Base-by-base conservation (phyloP, 2,113 vertebrate species). In the Microtus pennsylvanicus region DNA sequence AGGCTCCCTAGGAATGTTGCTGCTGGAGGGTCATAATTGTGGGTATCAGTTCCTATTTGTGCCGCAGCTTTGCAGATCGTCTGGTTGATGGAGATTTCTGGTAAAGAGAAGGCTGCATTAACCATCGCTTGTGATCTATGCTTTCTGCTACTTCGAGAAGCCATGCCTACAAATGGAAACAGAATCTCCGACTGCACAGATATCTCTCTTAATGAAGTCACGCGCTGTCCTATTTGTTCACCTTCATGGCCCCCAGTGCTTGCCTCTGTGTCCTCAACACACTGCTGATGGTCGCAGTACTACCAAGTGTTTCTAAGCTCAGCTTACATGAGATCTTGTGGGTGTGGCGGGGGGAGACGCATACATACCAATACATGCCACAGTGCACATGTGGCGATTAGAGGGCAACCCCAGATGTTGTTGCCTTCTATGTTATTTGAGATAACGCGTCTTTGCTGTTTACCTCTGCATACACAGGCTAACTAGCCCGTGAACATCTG, bases 21-120 rank as follows among this genome's bases (percentile, higher is more conserved):
- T 65, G 77, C 91, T 52, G 17, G 30, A 88, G 74, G 58, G 42
- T 81, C 78, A 22, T 67, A n/a, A 87, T 87, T 55, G 63, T 19
- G 88, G 83, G n/a, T 50, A 74, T 92, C 86, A 6, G 67, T 93
- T 94, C 65, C 90, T 67, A 14, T 90, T 28, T 94, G 90, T 38
- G 8, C 89, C 0, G 0, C 26, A 5, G 65, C 19, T 42, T 61
- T 76, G 82, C 83, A 77, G 63, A 91, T 52, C 16, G 63, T 26
- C 87, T 52, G 22, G 45, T 11, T 76, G 38, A 91, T 10, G 17
- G 88, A 87, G 87, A 63, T 85, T 89, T 94, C 91, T 91, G 75
- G 63, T 3, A 45, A 55, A 76, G 72, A 88, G 90, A 88, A 85
- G 16, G n/a, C 91, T 19, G 4, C 3, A 26, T 38, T 30, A 75